These are phyloP conservation scores for Eilema griseolum DNA, from an alignment of 2,888 invertebrate genomes.

Conservation along the genomic window DNA sequence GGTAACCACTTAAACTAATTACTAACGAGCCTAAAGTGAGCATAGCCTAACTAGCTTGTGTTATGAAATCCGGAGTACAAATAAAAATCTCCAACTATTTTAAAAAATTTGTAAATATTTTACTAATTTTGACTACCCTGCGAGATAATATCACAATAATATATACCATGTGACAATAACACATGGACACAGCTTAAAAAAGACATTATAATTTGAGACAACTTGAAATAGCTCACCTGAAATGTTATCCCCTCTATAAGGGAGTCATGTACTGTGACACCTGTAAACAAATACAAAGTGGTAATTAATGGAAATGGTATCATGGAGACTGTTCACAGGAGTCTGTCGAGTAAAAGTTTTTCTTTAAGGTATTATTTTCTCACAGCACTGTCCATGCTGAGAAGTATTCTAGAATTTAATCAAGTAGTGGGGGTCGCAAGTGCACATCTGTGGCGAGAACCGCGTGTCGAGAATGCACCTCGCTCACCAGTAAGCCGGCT, in stretches of 20 bases:
- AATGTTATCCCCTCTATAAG: slow-evolving; percentile 78
- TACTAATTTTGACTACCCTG: background rate
- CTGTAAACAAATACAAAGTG: slow-evolving; percentile 61
- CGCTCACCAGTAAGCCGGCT: slow-evolving; percentile 16
- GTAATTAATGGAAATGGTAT: background rate
- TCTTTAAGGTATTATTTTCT: background rate
- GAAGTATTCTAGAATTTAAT: slow-evolving; percentile 8
- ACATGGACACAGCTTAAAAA: background rate
- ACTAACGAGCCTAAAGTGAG: too few species aligned
- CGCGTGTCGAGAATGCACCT: slow-evolving; percentile 20
- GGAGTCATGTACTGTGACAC: slow-evolving; percentile 75
- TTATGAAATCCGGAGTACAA: too few species aligned
- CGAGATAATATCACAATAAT: background rate
- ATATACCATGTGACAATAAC: slow-evolving; percentile 3
- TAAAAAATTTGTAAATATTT: too few species aligned
- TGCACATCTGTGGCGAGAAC: slow-evolving; percentile 30
- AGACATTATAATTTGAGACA: background rate
- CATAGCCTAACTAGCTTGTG: too few species aligned
- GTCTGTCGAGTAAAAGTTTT: background rate
- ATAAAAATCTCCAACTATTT: too few species aligned
- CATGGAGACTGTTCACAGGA: background rate
- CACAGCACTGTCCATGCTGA: background rate
- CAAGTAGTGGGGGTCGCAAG: slow-evolving; percentile 20
- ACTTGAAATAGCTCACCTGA: slow-evolving; percentile 63
- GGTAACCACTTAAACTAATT: too few species aligned